Conservation (phyloP, 2,113 vertebrate species). For the Lophotis ruficrista region DNA sequence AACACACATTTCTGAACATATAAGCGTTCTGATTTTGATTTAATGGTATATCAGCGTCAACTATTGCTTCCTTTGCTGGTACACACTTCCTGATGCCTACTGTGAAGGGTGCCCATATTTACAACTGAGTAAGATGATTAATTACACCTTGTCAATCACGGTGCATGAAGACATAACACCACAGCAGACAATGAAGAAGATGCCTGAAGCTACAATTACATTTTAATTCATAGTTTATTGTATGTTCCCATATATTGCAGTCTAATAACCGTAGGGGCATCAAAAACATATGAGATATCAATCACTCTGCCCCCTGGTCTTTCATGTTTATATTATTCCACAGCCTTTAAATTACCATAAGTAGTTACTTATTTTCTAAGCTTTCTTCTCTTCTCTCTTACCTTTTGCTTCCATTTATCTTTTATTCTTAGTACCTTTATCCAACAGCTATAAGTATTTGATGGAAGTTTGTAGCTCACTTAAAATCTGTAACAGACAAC, state of each 20-base stretch:
- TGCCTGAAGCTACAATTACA: constrained; percentile 83
- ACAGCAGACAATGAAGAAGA: constrained; percentile 83
- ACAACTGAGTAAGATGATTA: constrained; percentile 87
- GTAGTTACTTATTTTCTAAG: constrained; percentile 60
- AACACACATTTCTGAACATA: constrained; percentile 80
- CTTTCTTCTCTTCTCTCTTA: constrained; percentile 59
- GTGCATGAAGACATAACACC: constrained; percentile 86
- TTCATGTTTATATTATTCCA: constrained; percentile 56
- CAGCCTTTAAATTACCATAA: constrained; percentile 65
- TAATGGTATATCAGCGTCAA: constrained; percentile 82
- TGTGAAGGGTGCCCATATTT: constrained; percentile 85
- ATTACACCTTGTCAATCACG: constrained; percentile 88
- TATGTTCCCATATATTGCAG: constrained; percentile 80
- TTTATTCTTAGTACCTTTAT: constrained; percentile 68
- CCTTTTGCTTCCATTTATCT: constrained; percentile 68
- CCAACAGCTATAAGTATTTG: constrained; percentile 69
- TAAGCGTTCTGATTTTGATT: constrained; percentile 77
- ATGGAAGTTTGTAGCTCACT: constrained; percentile 76
- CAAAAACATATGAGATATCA: constrained; percentile 77
- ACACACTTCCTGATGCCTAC: constrained; percentile 83
- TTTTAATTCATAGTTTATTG: constrained; percentile 84
- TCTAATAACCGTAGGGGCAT: constrained; percentile 79
- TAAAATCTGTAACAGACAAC: constrained; percentile 79
- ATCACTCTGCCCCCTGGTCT: constrained; percentile 76
- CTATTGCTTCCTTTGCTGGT: constrained; percentile 81